Base-by-base conservation (phyloP, 2,888 invertebrate genomes). In the Dilophus febrilis region DNA sequence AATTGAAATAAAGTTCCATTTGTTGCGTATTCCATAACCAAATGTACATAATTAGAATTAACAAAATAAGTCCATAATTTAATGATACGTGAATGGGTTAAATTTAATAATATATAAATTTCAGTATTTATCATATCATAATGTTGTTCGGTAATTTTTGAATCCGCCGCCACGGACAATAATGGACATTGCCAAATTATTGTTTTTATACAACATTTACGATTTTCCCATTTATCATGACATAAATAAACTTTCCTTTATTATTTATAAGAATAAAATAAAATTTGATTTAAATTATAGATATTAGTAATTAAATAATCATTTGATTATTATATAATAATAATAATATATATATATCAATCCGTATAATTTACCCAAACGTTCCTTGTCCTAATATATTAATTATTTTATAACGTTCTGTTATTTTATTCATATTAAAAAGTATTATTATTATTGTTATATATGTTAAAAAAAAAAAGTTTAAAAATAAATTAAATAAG, bases 1-100 rank as follows among this genome's bases (percentile, higher is more conserved):
- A 41, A 33, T 35, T 37, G 12, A 5, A 18, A 29, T n/a, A 61
- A 44, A 3, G 61, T 59, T 27, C 62, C 61, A 36, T 53, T 50
- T 3, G 52, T 42, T 2, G 53, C 56, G 42, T 53, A 60, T 44
- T 61, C 61, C 58, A 59, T 59, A 3, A 60, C 55, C 37, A 61
- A 59, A 41, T 57, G 54, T 5, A 59, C 51, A 3, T 26, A 28
- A 8, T 34, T 18, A 16, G 28, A 6, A 3, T 19, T 27, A 2
- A 10, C 7, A 12, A 39, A 39, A 29, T 39, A 34, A 17, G 8
- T 26, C n/a, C 17, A 27, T n/a, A 39, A 12, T n/a, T 18, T 28
- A 7, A 39, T 33, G 10, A 39, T 39, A 26, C 39, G 27, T 3
- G 39, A 34, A 39, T 39, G 39, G 2, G 6, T 16, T 26, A 39